Evolutionary conservation across 2,797 vertebrate species (phyloP), one percentile per base, ranked within the genome.

Genomic region (Chanos chanos): DNA sequence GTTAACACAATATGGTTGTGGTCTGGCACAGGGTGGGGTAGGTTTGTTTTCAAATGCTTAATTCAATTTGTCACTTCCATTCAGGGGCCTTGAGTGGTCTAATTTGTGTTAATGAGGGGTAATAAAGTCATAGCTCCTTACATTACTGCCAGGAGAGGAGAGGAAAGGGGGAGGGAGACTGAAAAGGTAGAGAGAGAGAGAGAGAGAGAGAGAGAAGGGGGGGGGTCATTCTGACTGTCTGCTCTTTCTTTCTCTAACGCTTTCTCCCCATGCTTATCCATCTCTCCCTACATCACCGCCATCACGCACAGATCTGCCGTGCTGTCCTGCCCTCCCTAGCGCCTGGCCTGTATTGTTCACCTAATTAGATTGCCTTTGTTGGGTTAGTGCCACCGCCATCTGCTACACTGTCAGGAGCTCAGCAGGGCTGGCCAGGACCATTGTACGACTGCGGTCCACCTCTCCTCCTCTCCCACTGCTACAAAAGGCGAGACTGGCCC

Each of bases 51-150:
- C 87, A 88, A 85, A 88, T 76, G 82, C 84, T 87, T 88, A 88
- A 90, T 89, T 90, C 89, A 89, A 89, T 88, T 90, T 89, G 89
- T 90, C 89, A 89, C 84, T 80, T 69, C 85, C 81, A 87, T 87
- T 85, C 81, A 82, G 80, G 77, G 78, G 74, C 65, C 80, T 87
- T 78, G 88, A 90, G 87, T 89, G 86, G 83, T 83, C 86, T 90
- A 90, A 90, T 91, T 89, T 90, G 89, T 90, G 89, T 89, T 91
- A 91, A 91, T 90, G 88, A 90, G 89, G 83, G 85, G 84, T 90
- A 90, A 90, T 90, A 89, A 90, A 90, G 88, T 90, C 89, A 90
- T 89, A 87, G 85, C 75, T 81, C 81, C 83, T 81, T 78, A 82
- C 87, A 87, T 87, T 86, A 89, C 79, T 87, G 84, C 80, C 77